Base-by-base conservation (phyloP, 2,888 invertebrate genomes). In the Melipona beecheii region DNA sequence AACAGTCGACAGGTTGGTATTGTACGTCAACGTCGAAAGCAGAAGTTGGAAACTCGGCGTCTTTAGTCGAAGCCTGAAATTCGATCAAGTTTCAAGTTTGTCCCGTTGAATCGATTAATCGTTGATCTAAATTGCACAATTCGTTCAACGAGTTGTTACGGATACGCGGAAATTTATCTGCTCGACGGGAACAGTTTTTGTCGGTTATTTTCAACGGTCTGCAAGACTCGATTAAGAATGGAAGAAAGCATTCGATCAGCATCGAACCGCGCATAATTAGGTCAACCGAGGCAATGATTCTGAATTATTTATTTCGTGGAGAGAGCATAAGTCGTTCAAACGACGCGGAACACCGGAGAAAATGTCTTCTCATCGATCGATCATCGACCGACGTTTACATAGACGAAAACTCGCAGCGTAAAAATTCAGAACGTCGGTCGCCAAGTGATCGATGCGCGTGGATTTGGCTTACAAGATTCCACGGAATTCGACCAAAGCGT, bases 301-400 rank as follows among this genome's bases (percentile, higher is more conserved):
- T 74, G 74, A 86, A 84, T 86, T 84, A 86, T 86, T 86, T 84
- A 84, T 84, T 72, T 21, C 21, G 24, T 17, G 27, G n/a, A 49
- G 56, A 74, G 56, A 54, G 60, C 36, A 36, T 56, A n/a, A 62
- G 60, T 70, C 62, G 17, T 36, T 31, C 31, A 13, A 58, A 31
- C 31, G 52, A 49, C 62, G 56, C 31, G n/a, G 54, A 56, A 62
- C 66, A 49, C 56, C 75, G 13, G 56, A 75, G 60, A 73, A 81
- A n/a, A 70, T 72, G 75, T 81, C 77, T 81, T 54, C 75, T 60
- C 19, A 64, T 64, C 13, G 62, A 78, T 81, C 81, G 80, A 73
- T 72, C 19, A 66, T 74, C 72, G 79, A 68, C 27, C 50, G 68
- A 9, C 24, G 56, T 54, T 78, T 49, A 15, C 19, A 2, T 24